Conservation (phyloP, 1,140 invertebrate genomes). For the Neoseiulus cucumeris region DNA sequence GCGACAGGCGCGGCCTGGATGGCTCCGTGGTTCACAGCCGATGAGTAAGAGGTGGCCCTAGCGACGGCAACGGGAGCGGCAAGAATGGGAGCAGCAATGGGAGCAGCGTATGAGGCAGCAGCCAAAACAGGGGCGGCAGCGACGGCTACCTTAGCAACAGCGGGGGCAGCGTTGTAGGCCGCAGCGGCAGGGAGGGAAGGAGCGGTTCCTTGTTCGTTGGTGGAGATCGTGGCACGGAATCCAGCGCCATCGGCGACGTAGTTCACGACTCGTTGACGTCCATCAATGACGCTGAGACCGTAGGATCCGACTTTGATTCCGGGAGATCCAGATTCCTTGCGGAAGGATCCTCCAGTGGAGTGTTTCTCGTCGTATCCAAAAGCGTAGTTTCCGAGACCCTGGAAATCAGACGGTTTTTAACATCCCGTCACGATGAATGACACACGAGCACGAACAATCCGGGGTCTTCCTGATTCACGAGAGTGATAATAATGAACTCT, state of each 20-base stretch:
- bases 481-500: no score
- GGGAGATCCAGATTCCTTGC: slow-evolving; percentile 16
- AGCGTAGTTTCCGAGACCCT: slow-evolving; percentile 15
- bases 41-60: neutral
- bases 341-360: slow-evolving; percentile 16
- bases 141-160: slow-evolving; percentile 23
- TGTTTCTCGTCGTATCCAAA: slow-evolving; percentile 19
- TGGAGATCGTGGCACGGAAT: slow-evolving; percentile 16
- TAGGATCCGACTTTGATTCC: slow-evolving; percentile 15
- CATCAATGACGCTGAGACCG: slow-evolving; percentile 15
- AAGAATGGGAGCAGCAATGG: slow-evolving; percentile 22
- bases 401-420: neutral
- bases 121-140: slow-evolving; percentile 26
- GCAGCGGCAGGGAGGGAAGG: slow-evolving; percentile 13
- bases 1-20: neutral
- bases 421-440: neutral
- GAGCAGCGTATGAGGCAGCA: slow-evolving; percentile 32
- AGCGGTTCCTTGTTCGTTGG: slow-evolving; percentile 16
- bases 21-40: neutral
- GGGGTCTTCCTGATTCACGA: no score
- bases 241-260: slow-evolving; percentile 16
- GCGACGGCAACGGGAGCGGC: slow-evolving; percentile 11
- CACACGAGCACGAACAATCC: neutral
- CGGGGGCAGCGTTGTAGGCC: slow-evolving; percentile 27
- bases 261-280: slow-evolving; percentile 15